phyloP scores from a whole-genome alignment of 2,888 invertebrate genomes.

The Rotaria macrura region DNA sequence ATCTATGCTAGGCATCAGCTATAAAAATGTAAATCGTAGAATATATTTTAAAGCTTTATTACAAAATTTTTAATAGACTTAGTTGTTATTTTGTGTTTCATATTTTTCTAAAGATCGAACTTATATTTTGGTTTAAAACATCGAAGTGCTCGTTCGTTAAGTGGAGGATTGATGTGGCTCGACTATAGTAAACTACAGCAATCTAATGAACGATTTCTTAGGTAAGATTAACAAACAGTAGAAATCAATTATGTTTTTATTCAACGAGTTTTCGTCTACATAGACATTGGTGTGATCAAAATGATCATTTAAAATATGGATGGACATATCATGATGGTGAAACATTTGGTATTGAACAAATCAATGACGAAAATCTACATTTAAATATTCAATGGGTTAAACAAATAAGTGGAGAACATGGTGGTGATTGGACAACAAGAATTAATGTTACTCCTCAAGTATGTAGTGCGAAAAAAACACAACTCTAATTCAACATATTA shows the following conservation, averaged over 20 bases:
- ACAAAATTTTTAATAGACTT: no score
- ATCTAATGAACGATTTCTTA: background rate
- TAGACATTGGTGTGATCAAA: slow-evolving; percentile 80
- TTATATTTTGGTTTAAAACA: slow-evolving; percentile 62
- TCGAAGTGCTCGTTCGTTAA: slow-evolving; percentile 72
- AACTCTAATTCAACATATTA: no score
- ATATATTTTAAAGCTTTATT: background rate
- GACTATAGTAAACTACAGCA: slow-evolving; percentile 48
- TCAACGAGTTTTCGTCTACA: background rate
- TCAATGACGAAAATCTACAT: slow-evolving; percentile 57
- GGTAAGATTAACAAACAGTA: background rate
- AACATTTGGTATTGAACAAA: slow-evolving; percentile 78
- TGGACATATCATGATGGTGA: slow-evolving; percentile 87
- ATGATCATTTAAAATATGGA: slow-evolving; percentile 57
- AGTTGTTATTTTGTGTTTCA: no score
- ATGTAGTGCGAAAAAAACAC: background rate
- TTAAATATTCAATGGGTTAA: slow-evolving; percentile 80
- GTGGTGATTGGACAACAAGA: slow-evolving; percentile 84
- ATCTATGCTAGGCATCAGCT: no score
- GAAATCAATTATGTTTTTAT: no score
- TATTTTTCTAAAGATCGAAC: slow-evolving; percentile 38
- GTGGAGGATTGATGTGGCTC: slow-evolving; percentile 94
- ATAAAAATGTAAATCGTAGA: no score
- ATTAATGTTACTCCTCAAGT: slow-evolving; percentile 57
- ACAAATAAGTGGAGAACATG: slow-evolving; percentile 64